phyloP scores from a whole-genome alignment of 2,888 invertebrate species.

The Campaea margaritaria region DNA sequence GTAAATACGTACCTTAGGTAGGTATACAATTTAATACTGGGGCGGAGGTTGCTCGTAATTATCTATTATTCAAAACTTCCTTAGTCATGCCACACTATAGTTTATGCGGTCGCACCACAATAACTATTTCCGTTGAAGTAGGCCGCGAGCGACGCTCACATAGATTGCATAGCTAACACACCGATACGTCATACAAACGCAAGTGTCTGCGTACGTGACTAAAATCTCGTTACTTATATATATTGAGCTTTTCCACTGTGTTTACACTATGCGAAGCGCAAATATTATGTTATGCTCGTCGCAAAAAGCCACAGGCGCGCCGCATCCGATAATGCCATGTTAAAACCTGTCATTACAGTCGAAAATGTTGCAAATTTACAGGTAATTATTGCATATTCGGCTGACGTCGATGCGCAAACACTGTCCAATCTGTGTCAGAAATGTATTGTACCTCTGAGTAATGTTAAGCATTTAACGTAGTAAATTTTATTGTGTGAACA shows the following conservation, averaged over 20 bases:
- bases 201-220: conserved; percentile 3
- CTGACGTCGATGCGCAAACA: conserved; percentile 41
- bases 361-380: conserved; percentile 50
- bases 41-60: no score
- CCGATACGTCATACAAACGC: not conserved
- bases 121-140: not conserved
- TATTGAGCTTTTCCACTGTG: conserved; percentile 2
- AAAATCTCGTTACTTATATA: not conserved
- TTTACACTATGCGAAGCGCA: conserved; percentile 4
- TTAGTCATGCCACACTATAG: no score
- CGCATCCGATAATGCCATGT: conserved; percentile 55
- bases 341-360: conserved; percentile 54
- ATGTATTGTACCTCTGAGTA: conserved; percentile 34
- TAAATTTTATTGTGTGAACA: conserved; percentile 19
- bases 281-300: conserved; percentile 38
- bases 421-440: conserved; percentile 31
- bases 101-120: not conserved
- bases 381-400: conserved; percentile 49
- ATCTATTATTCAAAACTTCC: no score
- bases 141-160: conserved; percentile 5
- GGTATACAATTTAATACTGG: no score
- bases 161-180: conserved; percentile 5
- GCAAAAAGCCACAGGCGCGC: conserved; percentile 32
- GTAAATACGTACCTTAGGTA: no score
- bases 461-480: conserved; percentile 33